These are phyloP conservation scores for Melipona bicolor DNA, from an alignment of 2,888 invertebrate genomes.

Conservation along the genomic window DNA sequence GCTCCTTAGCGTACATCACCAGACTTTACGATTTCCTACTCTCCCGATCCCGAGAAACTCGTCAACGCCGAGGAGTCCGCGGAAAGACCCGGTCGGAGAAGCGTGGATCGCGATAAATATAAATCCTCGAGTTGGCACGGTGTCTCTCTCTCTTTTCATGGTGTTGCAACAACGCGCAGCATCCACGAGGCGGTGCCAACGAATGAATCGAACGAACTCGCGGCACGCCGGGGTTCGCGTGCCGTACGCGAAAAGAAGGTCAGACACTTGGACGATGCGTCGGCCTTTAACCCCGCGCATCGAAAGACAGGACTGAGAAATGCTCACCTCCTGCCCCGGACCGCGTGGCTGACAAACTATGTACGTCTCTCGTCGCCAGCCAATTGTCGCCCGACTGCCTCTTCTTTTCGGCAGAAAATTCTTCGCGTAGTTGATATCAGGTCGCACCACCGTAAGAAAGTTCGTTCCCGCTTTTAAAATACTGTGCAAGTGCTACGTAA, in stretches of 20 bases:
- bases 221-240: constrained; percentile 57
- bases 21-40: constrained; percentile 20
- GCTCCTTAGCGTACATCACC: constrained; percentile 42
- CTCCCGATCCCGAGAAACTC: constrained; percentile 16
- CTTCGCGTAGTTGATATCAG: not conserved
- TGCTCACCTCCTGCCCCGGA: constrained; percentile 10
- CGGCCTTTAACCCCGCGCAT: constrained; percentile 39
- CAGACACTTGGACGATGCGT: constrained; percentile 43
- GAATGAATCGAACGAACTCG: constrained; percentile 56
- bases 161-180: constrained; percentile 15
- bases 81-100: constrained; percentile 12
- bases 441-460: not conserved
- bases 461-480: too few species aligned
- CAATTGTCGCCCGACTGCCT: not conserved
- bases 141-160: not conserved
- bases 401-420: not conserved
- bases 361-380: not conserved
- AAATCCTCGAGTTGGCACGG: constrained; percentile 14
- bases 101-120: constrained; percentile 49
- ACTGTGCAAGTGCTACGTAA: too few species aligned
- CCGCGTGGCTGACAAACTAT: constrained; percentile 10
- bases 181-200: constrained; percentile 36
- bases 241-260: constrained; percentile 54
- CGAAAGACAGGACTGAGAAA: constrained; percentile 45
- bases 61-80: not conserved